Conservation (phyloP, 2,888 invertebrate species). For the Drosophila limbata region DNA sequence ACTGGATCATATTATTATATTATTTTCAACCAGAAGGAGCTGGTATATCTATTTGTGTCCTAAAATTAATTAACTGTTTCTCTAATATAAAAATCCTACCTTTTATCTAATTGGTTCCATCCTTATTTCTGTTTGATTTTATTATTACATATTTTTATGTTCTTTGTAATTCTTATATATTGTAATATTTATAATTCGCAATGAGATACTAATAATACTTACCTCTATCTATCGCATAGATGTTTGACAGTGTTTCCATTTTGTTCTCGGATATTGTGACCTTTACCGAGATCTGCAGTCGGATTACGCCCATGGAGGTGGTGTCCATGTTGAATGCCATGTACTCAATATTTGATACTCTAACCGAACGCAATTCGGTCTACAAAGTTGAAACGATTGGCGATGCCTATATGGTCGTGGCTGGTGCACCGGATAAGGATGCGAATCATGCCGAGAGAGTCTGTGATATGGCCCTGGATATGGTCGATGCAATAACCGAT, state of each 20-base stretch:
- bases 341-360: slow-evolving; percentile 98
- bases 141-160: no score
- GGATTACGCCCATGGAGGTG: slow-evolving; percentile 98
- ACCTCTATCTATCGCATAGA: slow-evolving; percentile 87
- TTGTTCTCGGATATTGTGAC: slow-evolving; percentile 99
- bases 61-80: no score
- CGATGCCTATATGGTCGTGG: slow-evolving; percentile 99
- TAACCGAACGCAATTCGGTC: slow-evolving; percentile 96
- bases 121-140: no score
- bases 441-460: slow-evolving; percentile 96
- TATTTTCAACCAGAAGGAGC: no score
- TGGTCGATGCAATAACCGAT: slow-evolving; percentile 96
- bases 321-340: slow-evolving; percentile 98
- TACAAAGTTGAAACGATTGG: slow-evolving; percentile 99
- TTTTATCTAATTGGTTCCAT: no score
- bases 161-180: no score
- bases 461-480: slow-evolving; percentile 98
- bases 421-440: slow-evolving; percentile 96
- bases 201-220: no score
- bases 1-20: no score
- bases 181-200: no score
- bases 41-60: no score
- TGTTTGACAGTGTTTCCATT: slow-evolving; percentile 98
- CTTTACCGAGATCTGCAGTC: slow-evolving; percentile 98
- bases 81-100: no score